Evolutionary conservation across 2,888 invertebrate species (phyloP).

Genomic region (Drosophila phalerata): DNA sequence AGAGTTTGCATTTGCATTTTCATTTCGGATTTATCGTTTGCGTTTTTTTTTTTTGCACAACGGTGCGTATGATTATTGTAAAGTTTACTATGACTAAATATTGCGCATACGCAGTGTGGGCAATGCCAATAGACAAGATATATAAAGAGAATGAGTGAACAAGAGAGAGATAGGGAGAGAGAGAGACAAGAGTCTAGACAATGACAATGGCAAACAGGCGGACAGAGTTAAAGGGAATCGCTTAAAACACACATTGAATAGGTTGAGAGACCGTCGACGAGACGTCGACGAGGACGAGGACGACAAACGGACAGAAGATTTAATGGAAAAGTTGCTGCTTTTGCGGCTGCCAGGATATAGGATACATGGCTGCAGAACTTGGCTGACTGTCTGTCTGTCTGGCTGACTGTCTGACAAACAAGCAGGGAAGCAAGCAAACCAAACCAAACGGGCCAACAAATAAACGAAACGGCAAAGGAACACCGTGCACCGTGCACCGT

Average conservation of each 20-base stretch:
- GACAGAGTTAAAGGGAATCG: constrained; percentile 30
- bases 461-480: constrained; percentile 74
- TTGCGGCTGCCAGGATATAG: constrained; percentile 43
- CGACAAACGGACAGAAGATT: constrained; percentile 65
- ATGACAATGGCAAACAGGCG: constrained; percentile 66
- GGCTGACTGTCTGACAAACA: constrained; percentile 11
- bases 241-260: constrained; percentile 34
- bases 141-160: constrained; percentile 42
- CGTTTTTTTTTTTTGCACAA: constrained; percentile 48
- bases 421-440: constrained; percentile 53
- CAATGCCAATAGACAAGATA: constrained; percentile 32
- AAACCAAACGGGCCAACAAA: constrained; percentile 66
- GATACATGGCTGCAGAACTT: constrained; percentile 12
- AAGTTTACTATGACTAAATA: constrained; percentile 67
- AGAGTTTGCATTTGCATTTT: constrained; percentile 16
- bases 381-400: constrained; percentile 10
- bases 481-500: constrained; percentile 37
- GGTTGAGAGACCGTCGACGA: constrained; percentile 24
- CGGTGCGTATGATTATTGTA: constrained; percentile 78
- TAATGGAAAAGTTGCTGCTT: constrained; percentile 75
- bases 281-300: constrained; percentile 36
- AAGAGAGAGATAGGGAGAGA: constrained; percentile 23
- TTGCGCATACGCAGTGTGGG: constrained; percentile 62
- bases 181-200: constrained; percentile 69
- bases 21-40: constrained; percentile 7